These are phyloP conservation scores for Orycteropus afer DNA, from an alignment of 2,113 vertebrate genomes.

Conservation along the genomic window DNA sequence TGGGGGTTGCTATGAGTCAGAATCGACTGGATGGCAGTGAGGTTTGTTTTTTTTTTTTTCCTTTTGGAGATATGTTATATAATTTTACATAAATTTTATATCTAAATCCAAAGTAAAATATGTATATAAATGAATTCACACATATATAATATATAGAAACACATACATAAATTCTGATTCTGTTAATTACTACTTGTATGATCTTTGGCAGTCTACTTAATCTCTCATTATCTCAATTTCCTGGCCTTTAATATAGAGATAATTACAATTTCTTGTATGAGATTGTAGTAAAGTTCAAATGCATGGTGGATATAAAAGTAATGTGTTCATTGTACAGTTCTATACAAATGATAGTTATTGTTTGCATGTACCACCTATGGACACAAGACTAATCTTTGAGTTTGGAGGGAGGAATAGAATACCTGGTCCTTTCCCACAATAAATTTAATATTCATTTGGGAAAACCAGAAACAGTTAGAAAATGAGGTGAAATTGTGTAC, in stretches of 20 bases:
- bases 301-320: background rate
- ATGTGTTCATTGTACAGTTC: constrained; percentile 26
- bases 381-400: background rate
- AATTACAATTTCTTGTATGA: constrained; percentile 37
- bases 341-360: constrained; percentile 23
- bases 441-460: background rate
- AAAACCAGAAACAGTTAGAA: constrained; percentile 59
- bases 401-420: constrained; percentile 8
- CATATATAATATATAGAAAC: background rate
- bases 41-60: too few relatives aligned
- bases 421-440: background rate
- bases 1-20: too few relatives aligned
- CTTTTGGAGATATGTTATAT: too few relatives aligned
- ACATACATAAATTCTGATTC: background rate
- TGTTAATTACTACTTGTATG: constrained; percentile 15
- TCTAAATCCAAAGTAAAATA: background rate
- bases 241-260: constrained; percentile 42
- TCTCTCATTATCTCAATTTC: constrained; percentile 49
- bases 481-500: background rate
- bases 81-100: background rate
- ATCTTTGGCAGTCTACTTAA: background rate
- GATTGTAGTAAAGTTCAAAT: constrained; percentile 12
- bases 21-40: too few relatives aligned
- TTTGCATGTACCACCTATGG: background rate
- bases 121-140: background rate